These are phyloP conservation scores for Protonemura montana DNA, from an alignment of 2,888 invertebrate genomes.

Conservation along the genomic window DNA sequence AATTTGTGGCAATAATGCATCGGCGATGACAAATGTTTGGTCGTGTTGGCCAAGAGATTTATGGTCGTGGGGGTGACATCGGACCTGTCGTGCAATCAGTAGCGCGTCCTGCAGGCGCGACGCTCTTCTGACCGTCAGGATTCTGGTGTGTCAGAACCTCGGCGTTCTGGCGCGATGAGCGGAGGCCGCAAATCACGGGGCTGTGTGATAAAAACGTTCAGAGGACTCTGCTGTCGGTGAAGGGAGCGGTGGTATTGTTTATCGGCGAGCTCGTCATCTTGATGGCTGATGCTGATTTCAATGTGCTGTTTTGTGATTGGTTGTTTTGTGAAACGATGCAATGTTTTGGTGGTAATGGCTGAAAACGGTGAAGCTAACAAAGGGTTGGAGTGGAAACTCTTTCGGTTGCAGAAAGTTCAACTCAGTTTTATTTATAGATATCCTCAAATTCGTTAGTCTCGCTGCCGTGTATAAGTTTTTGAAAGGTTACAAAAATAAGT, in stretches of 20 bases:
- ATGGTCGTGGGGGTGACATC: not conserved
- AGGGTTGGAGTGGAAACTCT: not conserved
- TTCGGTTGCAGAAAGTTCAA: not conserved
- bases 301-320: not conserved
- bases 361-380: not conserved
- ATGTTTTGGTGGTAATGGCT: not conserved
- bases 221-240: not conserved
- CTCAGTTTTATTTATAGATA: not conserved
- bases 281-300: not conserved
- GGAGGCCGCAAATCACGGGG: not conserved
- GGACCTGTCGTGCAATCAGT: not conserved
- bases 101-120: not conserved
- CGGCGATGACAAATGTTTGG: slow-evolving; percentile 13
- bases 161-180: not conserved
- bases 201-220: not conserved
- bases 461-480: not conserved
- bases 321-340: not conserved
- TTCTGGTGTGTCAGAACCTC: not conserved
- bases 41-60: not conserved
- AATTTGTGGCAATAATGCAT: slow-evolving; percentile 15
- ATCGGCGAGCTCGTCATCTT: not conserved
- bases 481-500: not conserved
- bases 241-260: not conserved
- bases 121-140: not conserved
- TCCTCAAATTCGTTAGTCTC: not conserved